A percentile compares a stretch with the other conserved stretches of the same genome.
Conservation (phyloP, 1,140 invertebrate species). For the Cherax destructor region DNA sequence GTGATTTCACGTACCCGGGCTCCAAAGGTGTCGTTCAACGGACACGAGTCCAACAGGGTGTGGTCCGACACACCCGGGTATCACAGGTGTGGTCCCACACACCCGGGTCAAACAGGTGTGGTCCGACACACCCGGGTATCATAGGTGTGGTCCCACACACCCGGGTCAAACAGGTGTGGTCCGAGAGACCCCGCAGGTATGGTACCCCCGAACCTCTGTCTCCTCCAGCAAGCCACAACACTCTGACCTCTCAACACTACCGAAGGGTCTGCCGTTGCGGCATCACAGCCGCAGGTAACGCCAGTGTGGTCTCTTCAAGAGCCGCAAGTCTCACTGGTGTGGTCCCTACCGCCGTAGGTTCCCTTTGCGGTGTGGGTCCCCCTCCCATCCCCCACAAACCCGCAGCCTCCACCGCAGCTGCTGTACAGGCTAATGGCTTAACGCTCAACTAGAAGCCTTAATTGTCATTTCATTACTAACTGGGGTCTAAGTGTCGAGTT, state of each 20-base stretch:
- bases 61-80: not conserved
- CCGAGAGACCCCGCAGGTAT: not conserved
- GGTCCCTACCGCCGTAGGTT: not conserved
- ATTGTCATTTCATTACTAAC: slow-evolving; percentile 21
- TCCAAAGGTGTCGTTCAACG: not conserved
- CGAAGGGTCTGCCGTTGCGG: not conserved
- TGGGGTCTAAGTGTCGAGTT: slow-evolving; percentile 14
- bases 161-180: not conserved
- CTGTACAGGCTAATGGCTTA: not conserved
- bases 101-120: not conserved
- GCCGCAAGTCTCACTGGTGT: not conserved
- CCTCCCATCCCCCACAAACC: not conserved
- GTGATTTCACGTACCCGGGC: not conserved
- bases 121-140: not conserved
- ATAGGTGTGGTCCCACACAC: not conserved
- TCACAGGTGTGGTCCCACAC: not conserved
- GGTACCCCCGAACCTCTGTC: too few relatives aligned
- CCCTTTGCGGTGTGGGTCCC: not conserved
- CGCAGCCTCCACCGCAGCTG: slow-evolving; percentile 11
- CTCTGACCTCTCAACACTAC: too few relatives aligned
- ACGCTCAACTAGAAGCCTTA: not conserved
- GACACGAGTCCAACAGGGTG: not conserved
- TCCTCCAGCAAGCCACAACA: too few relatives aligned
- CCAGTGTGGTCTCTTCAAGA: not conserved
- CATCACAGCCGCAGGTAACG: not conserved